Percentiles rank a stretch among this genome's conserved stretches.
Evolutionary conservation across 2,888 invertebrate species (phyloP).

Genomic region (Augiades crinisus): DNA sequence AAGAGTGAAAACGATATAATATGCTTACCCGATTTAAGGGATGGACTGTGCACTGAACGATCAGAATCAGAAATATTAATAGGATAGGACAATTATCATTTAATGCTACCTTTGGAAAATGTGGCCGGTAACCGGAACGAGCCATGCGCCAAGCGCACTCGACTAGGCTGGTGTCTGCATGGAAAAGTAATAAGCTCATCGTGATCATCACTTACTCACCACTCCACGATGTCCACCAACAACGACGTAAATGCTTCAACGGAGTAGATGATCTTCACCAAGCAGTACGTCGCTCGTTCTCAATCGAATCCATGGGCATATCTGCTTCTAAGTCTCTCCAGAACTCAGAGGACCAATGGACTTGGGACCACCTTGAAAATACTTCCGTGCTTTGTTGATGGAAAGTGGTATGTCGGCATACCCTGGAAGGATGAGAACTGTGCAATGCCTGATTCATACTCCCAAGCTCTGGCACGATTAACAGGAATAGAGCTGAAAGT

Average conservation of each 20-base stretch:
- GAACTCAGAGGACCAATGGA: not conserved
- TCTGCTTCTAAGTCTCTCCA: not conserved
- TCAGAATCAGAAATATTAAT: constrained; percentile 35
- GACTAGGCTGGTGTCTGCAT: constrained; percentile 13
- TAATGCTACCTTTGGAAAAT: constrained; percentile 34
- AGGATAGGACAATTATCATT: constrained; percentile 39
- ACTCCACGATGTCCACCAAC: not conserved
- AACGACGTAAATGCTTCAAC: too few relatives aligned
- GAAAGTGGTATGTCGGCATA: constrained; percentile 34
- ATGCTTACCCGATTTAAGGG: constrained; percentile 19
- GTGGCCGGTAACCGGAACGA: not conserved
- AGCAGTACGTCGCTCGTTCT: not conserved
- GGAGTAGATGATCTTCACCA: not conserved
- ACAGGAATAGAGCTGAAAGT: not conserved
- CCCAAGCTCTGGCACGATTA: not conserved
- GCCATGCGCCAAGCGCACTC: constrained; percentile 5
- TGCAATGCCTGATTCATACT: not conserved
- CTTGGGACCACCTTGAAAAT: not conserved
- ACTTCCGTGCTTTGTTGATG: not conserved
- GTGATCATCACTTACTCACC: too few relatives aligned
- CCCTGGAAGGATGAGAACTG: constrained; percentile 33
- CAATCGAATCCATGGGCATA: not conserved
- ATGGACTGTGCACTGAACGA: constrained; percentile 17
- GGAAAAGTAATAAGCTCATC: too few relatives aligned
- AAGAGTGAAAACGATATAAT: too few relatives aligned